Evolutionary conservation across 2,113 vertebrate genomes (phyloP).

Genomic region (Arenaria interpres): DNA sequence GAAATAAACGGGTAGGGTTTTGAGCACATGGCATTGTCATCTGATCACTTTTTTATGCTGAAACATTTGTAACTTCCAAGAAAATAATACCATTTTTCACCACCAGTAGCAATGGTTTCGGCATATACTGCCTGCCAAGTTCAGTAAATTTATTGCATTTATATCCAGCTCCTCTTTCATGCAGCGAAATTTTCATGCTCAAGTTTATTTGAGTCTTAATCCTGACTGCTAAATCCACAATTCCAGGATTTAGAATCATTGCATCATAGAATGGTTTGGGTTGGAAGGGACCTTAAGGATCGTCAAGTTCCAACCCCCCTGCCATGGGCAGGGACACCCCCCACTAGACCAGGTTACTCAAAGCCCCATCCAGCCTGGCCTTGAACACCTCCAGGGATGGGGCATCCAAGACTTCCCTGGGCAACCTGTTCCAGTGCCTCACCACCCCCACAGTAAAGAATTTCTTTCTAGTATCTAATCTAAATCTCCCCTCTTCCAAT

Average conservation of each 20-base stretch:
- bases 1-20: neutral
- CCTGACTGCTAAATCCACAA: neutral
- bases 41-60: neutral
- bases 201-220: neutral
- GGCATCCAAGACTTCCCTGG: no score
- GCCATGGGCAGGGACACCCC: no score
- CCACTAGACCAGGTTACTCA: no score
- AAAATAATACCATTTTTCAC: neutral
- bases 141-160: neutral
- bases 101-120: neutral
- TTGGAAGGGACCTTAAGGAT: no score
- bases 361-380: no score
- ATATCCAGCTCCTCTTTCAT: neutral
- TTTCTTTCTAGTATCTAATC: no score
- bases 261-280: no score
- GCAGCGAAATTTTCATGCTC: neutral
- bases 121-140: neutral
- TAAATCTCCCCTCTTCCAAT: no score
- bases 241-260: neutral
- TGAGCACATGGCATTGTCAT: neutral
- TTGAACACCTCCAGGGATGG: no score
- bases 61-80: neutral
- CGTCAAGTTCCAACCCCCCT: no score
- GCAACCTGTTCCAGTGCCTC: no score
- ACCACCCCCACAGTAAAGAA: no score